A percentile compares a stretch with the other conserved stretches of the same genome.
phyloP scores from a whole-genome alignment of 2,888 invertebrate species.

The Synergus laeviventris region DNA sequence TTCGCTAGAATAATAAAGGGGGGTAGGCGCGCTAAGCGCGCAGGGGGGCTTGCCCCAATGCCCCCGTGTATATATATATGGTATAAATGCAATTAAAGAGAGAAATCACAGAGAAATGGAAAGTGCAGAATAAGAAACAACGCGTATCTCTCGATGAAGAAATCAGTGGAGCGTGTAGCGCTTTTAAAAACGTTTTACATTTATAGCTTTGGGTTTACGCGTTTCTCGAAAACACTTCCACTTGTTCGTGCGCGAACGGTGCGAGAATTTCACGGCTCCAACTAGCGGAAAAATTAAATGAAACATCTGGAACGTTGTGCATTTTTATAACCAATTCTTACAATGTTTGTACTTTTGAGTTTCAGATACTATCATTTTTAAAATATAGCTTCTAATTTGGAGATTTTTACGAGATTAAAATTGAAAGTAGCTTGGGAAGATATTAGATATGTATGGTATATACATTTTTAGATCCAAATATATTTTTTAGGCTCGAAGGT shows the following conservation, averaged over 20 bases:
- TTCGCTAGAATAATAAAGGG: no score
- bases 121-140: constrained; percentile 38
- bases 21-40: no score
- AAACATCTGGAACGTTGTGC: background rate
- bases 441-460: no score
- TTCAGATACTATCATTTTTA: background rate
- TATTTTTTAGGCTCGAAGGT: no score
- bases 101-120: constrained; percentile 41
- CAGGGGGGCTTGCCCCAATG: no score
- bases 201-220: constrained; percentile 16
- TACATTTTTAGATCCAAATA: no score
- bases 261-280: background rate
- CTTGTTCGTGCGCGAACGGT: background rate
- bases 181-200: constrained; percentile 1
- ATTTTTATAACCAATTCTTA: background rate
- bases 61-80: no score
- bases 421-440: no score
- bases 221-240: background rate
- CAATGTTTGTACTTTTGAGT: background rate
- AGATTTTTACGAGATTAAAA: background rate
- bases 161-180: constrained; percentile 24
- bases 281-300: background rate
- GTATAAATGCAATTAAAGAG: constrained; percentile 35
- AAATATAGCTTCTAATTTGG: background rate
- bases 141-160: constrained; percentile 17